Conservation (phyloP, 1,140 invertebrate species). For the Pollicipes pollicipes region DNA sequence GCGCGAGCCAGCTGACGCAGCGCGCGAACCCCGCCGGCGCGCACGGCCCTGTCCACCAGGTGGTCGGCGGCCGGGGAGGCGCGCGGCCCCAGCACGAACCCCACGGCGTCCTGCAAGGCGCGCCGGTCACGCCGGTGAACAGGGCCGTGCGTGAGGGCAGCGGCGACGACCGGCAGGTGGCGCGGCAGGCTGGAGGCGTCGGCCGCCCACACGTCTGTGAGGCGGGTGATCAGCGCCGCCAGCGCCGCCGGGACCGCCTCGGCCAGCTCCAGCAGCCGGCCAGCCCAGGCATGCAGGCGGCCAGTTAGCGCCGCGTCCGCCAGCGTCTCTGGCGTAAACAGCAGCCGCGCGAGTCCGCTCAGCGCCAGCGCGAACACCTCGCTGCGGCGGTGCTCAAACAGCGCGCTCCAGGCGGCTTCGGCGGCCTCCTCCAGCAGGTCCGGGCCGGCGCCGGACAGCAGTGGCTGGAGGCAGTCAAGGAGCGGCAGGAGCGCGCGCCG, state of each 20-base stretch:
- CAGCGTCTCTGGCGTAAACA: neutral
- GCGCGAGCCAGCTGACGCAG: slow-evolving; percentile 38
- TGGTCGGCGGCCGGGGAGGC: neutral
- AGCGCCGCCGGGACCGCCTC: neutral
- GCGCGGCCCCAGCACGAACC: neutral
- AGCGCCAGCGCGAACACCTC: neutral
- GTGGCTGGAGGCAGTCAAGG: neutral
- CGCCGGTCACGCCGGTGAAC: neutral
- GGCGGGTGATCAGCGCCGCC: neutral
- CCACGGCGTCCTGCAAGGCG: neutral
- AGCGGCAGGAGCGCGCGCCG: neutral
- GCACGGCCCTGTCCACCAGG: slow-evolving; percentile 3
- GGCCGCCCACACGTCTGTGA: neutral
- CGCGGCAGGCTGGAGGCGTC: neutral
- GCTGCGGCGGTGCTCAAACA: neutral
- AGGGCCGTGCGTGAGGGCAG: neutral
- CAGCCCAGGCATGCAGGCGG: neutral
- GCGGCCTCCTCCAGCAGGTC: neutral
- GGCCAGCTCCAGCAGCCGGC: neutral
- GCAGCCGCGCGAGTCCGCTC: neutral
- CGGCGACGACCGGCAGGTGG: neutral
- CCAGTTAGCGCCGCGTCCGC: neutral
- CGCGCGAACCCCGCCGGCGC: slow-evolving; percentile 30
- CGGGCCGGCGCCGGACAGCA: neutral
- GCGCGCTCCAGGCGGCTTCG: neutral